A percentile compares a stretch with the other conserved stretches of the same genome.
Evolutionary conservation across 2,113 vertebrate species (phyloP).

Genomic region (Neodontobutis hainanensis): DNA sequence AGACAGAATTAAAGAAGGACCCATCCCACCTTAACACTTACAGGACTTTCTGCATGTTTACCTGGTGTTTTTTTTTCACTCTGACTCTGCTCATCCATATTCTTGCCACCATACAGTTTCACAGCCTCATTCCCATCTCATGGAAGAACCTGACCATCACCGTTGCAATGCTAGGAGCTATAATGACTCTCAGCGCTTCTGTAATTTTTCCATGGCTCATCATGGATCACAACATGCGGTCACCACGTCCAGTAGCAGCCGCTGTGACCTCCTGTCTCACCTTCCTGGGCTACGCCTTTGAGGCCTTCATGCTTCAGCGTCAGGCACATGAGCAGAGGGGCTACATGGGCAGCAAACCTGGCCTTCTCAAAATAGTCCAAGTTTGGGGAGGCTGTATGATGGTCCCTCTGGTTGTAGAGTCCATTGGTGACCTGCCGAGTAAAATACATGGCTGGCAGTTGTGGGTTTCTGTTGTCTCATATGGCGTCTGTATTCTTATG

Average conservation of each 20-base stretch:
- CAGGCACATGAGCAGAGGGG: conserved; percentile 66
- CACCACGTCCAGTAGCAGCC: conserved; percentile 7
- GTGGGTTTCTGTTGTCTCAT: conserved; percentile 37
- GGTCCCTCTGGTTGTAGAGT: conserved; percentile 51
- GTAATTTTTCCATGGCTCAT: conserved; percentile 63
- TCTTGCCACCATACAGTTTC: conserved; percentile 76
- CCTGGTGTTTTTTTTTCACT: conserved; percentile 80
- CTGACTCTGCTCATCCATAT: conserved; percentile 73
- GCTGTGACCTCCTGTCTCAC: conserved; percentile 64
- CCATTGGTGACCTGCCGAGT: accelerated
- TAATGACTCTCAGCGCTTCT: conserved; percentile 69
- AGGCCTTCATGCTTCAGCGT: conserved; percentile 61
- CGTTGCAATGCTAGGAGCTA: conserved; percentile 57
- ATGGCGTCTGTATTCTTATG: conserved; percentile 64
- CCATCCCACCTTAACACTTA: neutral
- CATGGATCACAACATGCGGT: accelerated
- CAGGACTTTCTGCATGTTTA: conserved; percentile 72
- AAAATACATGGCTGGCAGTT: conserved; percentile 32
- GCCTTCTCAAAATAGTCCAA: conserved; percentile 77
- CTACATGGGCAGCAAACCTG: conserved; percentile 78
- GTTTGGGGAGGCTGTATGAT: conserved; percentile 71
- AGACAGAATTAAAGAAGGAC: neutral
- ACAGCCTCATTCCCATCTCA: conserved; percentile 78
- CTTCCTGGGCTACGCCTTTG: conserved; percentile 66
- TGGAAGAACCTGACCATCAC: conserved; percentile 81